A percentile compares a stretch with the other conserved stretches of the same genome.
phyloP scores from a whole-genome alignment of 2,797 vertebrate species.

The Urosaurus nigricauda region DNA sequence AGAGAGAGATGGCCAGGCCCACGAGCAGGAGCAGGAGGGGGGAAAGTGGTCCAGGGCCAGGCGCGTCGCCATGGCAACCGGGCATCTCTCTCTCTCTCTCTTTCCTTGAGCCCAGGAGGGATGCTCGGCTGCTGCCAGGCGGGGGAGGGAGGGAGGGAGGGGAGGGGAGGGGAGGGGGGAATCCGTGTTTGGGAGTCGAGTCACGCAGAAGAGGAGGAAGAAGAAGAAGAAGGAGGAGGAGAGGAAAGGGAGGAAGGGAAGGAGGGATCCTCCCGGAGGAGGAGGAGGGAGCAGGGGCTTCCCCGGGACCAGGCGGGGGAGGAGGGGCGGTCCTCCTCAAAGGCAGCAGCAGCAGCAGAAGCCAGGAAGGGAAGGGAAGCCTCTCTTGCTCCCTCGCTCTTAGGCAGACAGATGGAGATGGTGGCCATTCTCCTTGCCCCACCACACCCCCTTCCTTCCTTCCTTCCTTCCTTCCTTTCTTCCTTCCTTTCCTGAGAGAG shows the following conservation, averaged over 20 bases:
- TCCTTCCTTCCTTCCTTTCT: background rate
- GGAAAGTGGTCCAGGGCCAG: background rate
- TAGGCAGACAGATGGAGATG: too few species aligned
- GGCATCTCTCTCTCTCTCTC: conserved; percentile 26
- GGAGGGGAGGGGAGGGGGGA: background rate
- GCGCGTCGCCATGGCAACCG: conserved; percentile 65
- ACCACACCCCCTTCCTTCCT: too few species aligned
- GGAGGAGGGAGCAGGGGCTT: conserved; percentile 1
- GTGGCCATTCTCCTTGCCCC: too few species aligned
- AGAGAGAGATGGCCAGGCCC: too few species aligned
- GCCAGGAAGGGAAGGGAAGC: too few species aligned
- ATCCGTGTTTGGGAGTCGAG: background rate
- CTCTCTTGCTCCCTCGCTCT: background rate
- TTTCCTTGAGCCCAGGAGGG: background rate
- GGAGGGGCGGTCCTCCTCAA: background rate
- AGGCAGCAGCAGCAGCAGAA: background rate
- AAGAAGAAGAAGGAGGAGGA: too few species aligned
- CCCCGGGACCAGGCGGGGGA: background rate
- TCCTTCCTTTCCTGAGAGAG: too few species aligned
- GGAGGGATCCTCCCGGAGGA: too few species aligned
- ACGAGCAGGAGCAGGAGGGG: too few species aligned
- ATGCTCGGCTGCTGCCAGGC: conserved; percentile 31
- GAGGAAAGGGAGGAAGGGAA: background rate
- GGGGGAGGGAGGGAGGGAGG: background rate
- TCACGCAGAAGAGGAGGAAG: background rate